Evolutionary conservation across 1,140 invertebrate species (phyloP).

Genomic region (Anthonomus grandis): DNA sequence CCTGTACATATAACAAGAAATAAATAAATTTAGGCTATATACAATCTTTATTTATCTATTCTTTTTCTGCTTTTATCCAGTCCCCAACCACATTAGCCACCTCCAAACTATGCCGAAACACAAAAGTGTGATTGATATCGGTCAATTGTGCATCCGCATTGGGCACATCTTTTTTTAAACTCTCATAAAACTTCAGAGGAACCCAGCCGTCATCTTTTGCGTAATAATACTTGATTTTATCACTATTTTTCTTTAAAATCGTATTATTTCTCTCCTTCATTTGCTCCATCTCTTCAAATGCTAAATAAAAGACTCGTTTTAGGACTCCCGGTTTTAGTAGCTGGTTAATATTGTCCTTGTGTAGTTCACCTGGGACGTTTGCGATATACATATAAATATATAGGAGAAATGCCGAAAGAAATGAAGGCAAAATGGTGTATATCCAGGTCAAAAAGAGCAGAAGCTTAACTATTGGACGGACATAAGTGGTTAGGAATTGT

Average conservation of each 20-base stretch:
- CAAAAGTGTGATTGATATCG: slow-evolving; percentile 72
- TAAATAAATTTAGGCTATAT: no score
- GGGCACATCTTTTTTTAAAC: slow-evolving; percentile 60
- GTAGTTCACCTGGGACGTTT: slow-evolving; percentile 47
- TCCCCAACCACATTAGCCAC: slow-evolving; percentile 61
- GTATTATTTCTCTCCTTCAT: slow-evolving; percentile 59
- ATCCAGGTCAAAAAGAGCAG: slow-evolving; percentile 58
- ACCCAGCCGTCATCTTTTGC: slow-evolving; percentile 73
- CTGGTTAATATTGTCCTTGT: slow-evolving; percentile 50
- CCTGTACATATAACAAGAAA: no score
- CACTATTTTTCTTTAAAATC: slow-evolving; percentile 52
- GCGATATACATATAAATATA: slow-evolving; percentile 53
- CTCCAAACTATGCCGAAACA: slow-evolving; percentile 58
- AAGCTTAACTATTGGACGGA: slow-evolving; percentile 55
- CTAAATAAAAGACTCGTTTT: slow-evolving; percentile 57
- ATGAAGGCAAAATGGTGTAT: slow-evolving; percentile 57
- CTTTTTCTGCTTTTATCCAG: slow-evolving; percentile 29
- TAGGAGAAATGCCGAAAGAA: slow-evolving; percentile 53
- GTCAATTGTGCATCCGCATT: slow-evolving; percentile 63
- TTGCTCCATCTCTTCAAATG: slow-evolving; percentile 60
- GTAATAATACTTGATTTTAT: slow-evolving; percentile 72
- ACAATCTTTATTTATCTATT: no score
- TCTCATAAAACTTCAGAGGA: slow-evolving; percentile 62
- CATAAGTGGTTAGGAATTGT: slow-evolving; percentile 54
- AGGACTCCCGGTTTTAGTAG: slow-evolving; percentile 55